phyloP scores from a whole-genome alignment of 2,888 invertebrate species.

The Ennomos erosarius region DNA sequence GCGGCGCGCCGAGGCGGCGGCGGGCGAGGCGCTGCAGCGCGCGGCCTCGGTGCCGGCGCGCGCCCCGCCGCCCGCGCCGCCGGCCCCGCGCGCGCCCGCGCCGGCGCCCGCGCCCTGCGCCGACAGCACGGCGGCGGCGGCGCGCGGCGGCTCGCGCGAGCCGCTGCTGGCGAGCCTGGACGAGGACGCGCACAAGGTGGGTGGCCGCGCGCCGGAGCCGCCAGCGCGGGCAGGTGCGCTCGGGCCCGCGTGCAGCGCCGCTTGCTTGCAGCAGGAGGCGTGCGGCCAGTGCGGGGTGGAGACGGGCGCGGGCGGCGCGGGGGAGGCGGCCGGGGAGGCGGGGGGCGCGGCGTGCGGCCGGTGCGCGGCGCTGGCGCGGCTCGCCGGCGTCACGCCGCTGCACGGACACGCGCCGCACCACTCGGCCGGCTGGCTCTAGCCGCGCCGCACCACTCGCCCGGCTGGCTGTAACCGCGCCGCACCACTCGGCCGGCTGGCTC shows the following conservation, averaged over 20 bases:
- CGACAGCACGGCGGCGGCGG: slow-evolving; percentile 48
- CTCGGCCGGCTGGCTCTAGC: slow-evolving; percentile 88
- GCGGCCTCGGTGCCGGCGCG: slow-evolving; percentile 57
- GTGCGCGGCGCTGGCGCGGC: slow-evolving; percentile 86
- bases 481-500: no score
- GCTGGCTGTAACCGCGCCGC: no score
- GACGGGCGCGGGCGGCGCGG: slow-evolving; percentile 30
- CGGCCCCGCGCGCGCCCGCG: slow-evolving; percentile 62
- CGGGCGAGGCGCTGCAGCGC: slow-evolving; percentile 61
- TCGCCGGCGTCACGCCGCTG: slow-evolving; percentile 90
- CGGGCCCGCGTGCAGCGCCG: no score
- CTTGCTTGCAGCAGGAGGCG: slow-evolving; percentile 26
- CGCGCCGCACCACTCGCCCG: slow-evolving; percentile 17
- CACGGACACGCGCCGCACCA: slow-evolving; percentile 88
- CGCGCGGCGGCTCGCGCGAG: slow-evolving; percentile 84
- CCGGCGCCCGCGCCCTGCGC: slow-evolving; percentile 49
- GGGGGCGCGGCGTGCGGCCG: slow-evolving; percentile 73
- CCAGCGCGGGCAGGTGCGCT: no score
- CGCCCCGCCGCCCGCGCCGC: slow-evolving; percentile 54
- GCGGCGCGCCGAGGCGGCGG: slow-evolving; percentile 83
- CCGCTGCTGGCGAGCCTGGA: slow-evolving; percentile 86
- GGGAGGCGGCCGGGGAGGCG: slow-evolving; percentile 32
- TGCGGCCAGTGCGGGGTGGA: slow-evolving; percentile 59
- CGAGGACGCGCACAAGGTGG: slow-evolving; percentile 77
- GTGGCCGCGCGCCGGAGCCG: no score